Evolutionary conservation across 2,797 vertebrate genomes (phyloP), one percentile per base, ranked within the genome.

Genomic region (Diceros bicornis): DNA sequence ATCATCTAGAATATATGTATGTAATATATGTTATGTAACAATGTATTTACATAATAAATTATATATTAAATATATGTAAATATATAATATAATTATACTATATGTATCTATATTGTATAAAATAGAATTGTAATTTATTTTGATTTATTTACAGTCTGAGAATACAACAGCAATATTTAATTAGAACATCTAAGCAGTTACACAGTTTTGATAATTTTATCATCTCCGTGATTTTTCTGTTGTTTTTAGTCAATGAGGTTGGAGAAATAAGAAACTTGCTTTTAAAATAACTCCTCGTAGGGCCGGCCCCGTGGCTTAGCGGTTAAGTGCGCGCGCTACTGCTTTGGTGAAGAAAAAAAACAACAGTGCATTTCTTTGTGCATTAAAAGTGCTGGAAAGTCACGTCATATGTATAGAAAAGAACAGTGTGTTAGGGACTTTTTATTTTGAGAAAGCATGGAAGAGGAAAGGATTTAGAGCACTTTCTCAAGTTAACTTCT

Each of bases 181-280:
- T 74, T 66, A 94, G 34, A 87, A 94, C 41, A 75, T 84, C 20
- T 57, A 84, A 64, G 10, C 29, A 87, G 14, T 78, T 85, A 29
- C 34, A 71, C 52, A 66, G 6, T 79, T 79, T 95, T 75, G 86
- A 61, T 96, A 81, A 75, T 12, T 79, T 91, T 86, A 82, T 79
- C 52, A 93, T 18, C 41, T 89, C 52, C 59, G 59, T 87, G 59
- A 55, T 69, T 90, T 92, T 93, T 94, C 16, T 37, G 1, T 94
- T 90, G 10, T 82, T 94, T 96, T 72, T 81, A 66, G 90, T 88
- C 29, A 96, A 0, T 79, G 50, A 78, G 92, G 18, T 55, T 91
- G 69, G 50, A 61, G 32, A 94, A 96, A 59, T 81, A 93, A 92
- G 64, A 79, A 93, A 44, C 20, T 84, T 96, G 29, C 32, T 75